phyloP scores from a whole-genome alignment of 2,888 invertebrate genomes.

The Ashinkailepas kermadecensis region DNA sequence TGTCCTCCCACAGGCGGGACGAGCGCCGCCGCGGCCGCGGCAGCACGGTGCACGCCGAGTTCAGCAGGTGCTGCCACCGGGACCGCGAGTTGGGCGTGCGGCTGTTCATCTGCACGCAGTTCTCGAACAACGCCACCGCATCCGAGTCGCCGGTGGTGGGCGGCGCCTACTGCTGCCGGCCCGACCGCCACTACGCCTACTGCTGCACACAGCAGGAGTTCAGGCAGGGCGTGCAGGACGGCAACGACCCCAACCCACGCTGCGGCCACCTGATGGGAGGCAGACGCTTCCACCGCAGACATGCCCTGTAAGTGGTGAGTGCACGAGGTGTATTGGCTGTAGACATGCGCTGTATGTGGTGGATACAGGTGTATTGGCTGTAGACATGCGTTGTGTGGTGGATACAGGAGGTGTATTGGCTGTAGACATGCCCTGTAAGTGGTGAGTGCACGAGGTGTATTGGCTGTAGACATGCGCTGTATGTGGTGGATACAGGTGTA shows the following conservation, averaged over 20 bases:
- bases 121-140: neutral
- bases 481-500: no score
- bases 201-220: neutral
- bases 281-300: neutral
- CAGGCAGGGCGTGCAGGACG: neutral
- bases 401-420: no score
- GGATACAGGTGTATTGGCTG: no score
- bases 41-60: neutral
- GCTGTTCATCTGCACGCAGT: slow-evolving; percentile 11
- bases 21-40: neutral
- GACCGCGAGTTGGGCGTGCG: neutral
- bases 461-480: no score
- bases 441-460: no score
- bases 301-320: neutral
- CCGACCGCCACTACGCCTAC: neutral
- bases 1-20: no score
- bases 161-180: neutral
- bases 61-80: neutral
- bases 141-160: neutral
- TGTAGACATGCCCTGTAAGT: neutral
- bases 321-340: no score
- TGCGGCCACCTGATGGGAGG: neutral
- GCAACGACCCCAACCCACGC: neutral
- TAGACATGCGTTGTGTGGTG: no score
- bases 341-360: no score